Evolutionary conservation across 2,888 invertebrate species (phyloP).

Genomic region (Xanthia togata): DNA sequence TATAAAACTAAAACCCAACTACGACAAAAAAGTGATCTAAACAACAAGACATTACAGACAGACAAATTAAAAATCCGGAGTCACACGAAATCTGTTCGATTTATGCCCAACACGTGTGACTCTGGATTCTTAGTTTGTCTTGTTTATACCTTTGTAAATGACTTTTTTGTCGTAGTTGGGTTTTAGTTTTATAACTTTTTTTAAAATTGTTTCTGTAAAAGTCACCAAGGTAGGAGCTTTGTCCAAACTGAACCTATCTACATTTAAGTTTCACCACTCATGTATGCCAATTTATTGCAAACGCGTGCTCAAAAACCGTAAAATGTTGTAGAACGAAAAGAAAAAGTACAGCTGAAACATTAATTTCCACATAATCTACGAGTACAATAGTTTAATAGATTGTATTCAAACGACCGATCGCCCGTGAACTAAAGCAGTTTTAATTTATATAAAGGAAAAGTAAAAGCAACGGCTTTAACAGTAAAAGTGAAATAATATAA

Average conservation of each 20-base stretch:
- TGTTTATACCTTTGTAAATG: no score
- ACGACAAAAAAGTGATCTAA: no score
- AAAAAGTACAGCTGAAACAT: background rate
- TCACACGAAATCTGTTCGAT: no score
- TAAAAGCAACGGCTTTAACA: background rate
- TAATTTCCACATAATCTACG: background rate
- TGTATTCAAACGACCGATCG: background rate
- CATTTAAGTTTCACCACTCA: background rate
- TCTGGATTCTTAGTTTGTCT: no score
- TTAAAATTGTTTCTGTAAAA: background rate
- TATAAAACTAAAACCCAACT: no score
- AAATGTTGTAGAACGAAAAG: background rate
- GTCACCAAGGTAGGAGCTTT: background rate
- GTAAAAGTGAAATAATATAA: background rate
- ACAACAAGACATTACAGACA: no score
- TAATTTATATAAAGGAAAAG: background rate
- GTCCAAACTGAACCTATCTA: background rate
- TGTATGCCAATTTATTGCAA: background rate
- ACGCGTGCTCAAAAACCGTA: background rate
- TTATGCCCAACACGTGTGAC: no score
- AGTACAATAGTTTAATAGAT: background rate
- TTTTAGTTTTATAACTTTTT: no score
- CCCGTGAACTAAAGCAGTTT: background rate
- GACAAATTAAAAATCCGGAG: no score
- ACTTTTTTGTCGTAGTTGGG: no score